These are phyloP conservation scores for Pipa parva DNA, from an alignment of 2,113 vertebrate species.

Conservation along the genomic window DNA sequence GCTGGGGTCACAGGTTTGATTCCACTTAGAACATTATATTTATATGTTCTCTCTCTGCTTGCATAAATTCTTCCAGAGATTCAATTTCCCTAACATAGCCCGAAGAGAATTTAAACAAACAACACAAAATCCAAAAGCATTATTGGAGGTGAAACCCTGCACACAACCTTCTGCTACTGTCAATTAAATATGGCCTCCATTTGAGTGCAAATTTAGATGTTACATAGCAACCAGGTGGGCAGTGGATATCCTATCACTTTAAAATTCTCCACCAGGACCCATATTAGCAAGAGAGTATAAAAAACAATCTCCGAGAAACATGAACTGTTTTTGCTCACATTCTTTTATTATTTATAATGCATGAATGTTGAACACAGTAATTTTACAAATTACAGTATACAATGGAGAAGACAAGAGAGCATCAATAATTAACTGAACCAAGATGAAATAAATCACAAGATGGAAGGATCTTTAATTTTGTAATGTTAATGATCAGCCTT, in stretches of 20 bases:
- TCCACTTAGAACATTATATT: too few relatives aligned
- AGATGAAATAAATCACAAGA: neutral
- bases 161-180: too few relatives aligned
- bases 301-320: neutral
- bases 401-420: neutral
- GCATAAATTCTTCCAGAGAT: too few relatives aligned
- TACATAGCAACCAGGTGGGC: too few relatives aligned
- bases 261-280: neutral
- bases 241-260: neutral
- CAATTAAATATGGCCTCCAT: too few relatives aligned
- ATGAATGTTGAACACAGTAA: conserved; percentile 4
- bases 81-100: too few relatives aligned
- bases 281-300: neutral
- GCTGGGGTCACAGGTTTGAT: too few relatives aligned
- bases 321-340: neutral
- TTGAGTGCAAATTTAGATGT: too few relatives aligned
- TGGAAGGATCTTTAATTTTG: conserved; percentile 4
- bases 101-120: too few relatives aligned
- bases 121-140: too few relatives aligned
- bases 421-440: conserved; percentile 18
- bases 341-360: conserved; percentile 30
- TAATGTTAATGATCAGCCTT: neutral
- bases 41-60: too few relatives aligned
- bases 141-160: too few relatives aligned
- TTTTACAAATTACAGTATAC: conserved; percentile 36